Evolutionary conservation across 2,797 vertebrate genomes (phyloP).

Genomic region (Pipistrellus pygmaeus): DNA sequence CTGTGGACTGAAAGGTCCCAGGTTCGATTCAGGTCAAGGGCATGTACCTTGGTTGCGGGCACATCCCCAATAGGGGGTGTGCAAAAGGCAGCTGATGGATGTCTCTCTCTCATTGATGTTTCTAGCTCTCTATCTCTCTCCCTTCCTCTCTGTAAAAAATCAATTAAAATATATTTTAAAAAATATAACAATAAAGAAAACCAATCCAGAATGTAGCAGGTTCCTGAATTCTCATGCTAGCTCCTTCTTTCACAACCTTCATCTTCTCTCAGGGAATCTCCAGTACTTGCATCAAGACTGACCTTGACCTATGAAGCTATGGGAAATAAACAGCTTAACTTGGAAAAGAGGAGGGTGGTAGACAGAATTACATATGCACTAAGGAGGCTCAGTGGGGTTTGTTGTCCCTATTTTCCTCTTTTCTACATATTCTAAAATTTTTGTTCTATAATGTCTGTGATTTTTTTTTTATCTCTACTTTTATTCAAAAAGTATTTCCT

Average conservation of each 20-base stretch:
- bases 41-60: no score
- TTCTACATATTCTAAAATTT: slow-evolving; percentile 22
- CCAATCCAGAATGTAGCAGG: neutral
- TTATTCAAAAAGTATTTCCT: neutral
- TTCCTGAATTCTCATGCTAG: neutral
- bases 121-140: no score
- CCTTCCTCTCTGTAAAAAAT: no score
- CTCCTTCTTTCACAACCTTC: neutral
- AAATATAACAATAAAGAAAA: neutral
- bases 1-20: no score
- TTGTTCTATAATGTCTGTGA: neutral
- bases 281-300: neutral
- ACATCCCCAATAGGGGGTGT: no score
- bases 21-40: no score
- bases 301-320: neutral
- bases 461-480: neutral
- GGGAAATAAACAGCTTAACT: neutral
- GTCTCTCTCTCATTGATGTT: no score
- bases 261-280: neutral
- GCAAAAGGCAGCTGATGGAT: no score
- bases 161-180: neutral
- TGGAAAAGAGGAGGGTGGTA: neutral
- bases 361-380: neutral
- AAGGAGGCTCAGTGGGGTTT: neutral
- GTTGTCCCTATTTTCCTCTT: neutral